phyloP scores from a whole-genome alignment of 2,888 invertebrate genomes.

The Drosophila barbarae region DNA sequence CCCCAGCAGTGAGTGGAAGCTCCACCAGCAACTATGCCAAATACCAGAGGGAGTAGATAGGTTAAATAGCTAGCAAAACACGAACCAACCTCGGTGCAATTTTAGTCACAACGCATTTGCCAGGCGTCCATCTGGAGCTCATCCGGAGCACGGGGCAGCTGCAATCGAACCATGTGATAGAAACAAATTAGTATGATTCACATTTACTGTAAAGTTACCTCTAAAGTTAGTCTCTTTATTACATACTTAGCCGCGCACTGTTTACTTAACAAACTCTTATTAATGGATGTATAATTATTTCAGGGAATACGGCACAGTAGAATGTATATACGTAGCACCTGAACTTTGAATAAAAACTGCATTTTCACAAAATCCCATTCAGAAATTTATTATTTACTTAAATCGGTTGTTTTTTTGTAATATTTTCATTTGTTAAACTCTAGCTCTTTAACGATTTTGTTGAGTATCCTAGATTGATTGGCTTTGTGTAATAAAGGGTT shows the following conservation, averaged over 20 bases:
- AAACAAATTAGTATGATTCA: conserved; percentile 33
- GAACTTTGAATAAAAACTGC: neutral
- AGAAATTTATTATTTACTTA: neutral
- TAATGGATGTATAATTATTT: conserved; percentile 19
- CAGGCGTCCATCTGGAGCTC: neutral
- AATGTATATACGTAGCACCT: conserved; percentile 12
- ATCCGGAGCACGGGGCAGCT: conserved; percentile 18
- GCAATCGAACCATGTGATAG: conserved; percentile 43
- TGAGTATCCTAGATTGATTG: conserved; percentile 6
- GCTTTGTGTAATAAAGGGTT: conserved; percentile 1
- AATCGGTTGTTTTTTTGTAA: neutral
- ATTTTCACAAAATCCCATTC: neutral
- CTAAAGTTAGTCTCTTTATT: conserved; percentile 63
- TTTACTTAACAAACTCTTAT: conserved; percentile 28
- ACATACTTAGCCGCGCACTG: conserved; percentile 44
- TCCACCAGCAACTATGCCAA: conserved; percentile 60
- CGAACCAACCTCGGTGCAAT: conserved; percentile 60
- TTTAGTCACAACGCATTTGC: conserved; percentile 52
- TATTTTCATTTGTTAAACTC: too few species aligned
- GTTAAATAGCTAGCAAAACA: conserved; percentile 20
- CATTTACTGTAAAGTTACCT: conserved; percentile 34
- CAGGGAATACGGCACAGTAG: conserved; percentile 33
- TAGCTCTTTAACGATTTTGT: neutral
- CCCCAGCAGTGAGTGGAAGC: conserved; percentile 38
- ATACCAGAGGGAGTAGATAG: conserved; percentile 41